Evolutionary conservation across 2,113 vertebrate genomes (phyloP).

Genomic region (Nansenia antarctica): DNA sequence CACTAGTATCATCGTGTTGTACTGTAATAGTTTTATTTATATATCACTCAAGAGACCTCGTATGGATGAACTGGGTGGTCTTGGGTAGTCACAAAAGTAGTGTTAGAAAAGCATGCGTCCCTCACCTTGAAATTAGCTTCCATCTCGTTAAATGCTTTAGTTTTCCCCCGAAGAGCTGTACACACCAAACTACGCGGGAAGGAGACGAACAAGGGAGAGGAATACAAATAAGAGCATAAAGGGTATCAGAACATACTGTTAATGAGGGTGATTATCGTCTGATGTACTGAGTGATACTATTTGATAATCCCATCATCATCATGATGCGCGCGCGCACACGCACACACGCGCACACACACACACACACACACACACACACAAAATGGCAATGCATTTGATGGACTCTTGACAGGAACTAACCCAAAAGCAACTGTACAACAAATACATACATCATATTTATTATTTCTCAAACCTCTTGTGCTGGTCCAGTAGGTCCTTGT

Average conservation of each 20-base stretch:
- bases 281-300: background rate
- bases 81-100: background rate
- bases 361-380: background rate
- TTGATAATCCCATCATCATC: too few relatives aligned
- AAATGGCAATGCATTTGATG: background rate
- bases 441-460: background rate
- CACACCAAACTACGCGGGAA: constrained; percentile 84
- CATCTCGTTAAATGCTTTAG: constrained; percentile 85
- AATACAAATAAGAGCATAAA: background rate
- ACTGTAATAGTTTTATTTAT: too few relatives aligned
- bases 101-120: background rate
- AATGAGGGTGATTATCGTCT: background rate
- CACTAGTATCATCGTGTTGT: too few relatives aligned
- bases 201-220: background rate
- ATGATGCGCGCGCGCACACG: too few relatives aligned
- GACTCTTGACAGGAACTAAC: background rate
- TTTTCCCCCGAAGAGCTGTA: constrained; percentile 86
- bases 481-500: constrained; percentile 91
- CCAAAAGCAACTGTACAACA: background rate
- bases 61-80: background rate
- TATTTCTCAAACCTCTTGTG: constrained; percentile 84
- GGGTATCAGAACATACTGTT: too few relatives aligned
- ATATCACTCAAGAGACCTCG: too few relatives aligned
- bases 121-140: constrained; percentile 91
- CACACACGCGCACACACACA: background rate